phyloP scores from a whole-genome alignment of 2,113 vertebrate genomes.

The Lethenteron camtschaticum region DNA sequence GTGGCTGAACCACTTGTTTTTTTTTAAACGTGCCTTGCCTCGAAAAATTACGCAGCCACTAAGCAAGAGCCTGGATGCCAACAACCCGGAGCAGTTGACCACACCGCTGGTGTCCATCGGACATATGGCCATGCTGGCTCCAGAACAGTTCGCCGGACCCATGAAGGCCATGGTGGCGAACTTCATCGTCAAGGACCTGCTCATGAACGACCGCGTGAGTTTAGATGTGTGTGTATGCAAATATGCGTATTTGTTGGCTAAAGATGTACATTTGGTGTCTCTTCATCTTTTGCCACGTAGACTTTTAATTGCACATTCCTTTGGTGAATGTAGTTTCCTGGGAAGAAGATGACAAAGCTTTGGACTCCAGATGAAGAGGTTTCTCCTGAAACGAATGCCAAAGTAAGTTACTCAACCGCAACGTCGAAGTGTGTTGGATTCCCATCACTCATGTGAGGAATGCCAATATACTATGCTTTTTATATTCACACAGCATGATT shows the following conservation, averaged over 20 bases:
- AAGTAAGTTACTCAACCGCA: constrained; percentile 25
- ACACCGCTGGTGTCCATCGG: constrained; percentile 88
- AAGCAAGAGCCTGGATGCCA: constrained; percentile 87
- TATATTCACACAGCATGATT: no score
- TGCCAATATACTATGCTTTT: no score
- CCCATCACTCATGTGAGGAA: no score
- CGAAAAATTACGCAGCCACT: constrained; percentile 34
- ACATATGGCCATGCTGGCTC: constrained; percentile 94
- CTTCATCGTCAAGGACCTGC: constrained; percentile 92
- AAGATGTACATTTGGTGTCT: no score
- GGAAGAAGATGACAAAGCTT: constrained; percentile 87
- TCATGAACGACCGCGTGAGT: constrained; percentile 92
- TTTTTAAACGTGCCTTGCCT: neutral
- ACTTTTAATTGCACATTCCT: no score
- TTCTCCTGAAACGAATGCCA: constrained; percentile 83
- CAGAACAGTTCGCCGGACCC: constrained; percentile 93
- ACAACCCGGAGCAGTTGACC: constrained; percentile 90
- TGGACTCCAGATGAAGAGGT: constrained; percentile 95
- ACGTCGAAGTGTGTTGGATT: no score
- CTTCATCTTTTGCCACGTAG: neutral
- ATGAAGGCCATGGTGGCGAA: constrained; percentile 99
- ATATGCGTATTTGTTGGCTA: no score
- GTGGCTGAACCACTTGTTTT: neutral
- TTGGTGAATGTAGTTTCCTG: constrained; percentile 40
- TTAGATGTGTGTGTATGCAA: no score